phyloP scores from a whole-genome alignment of 2,888 invertebrate genomes.

The Leptinotarsa tumamoca region DNA sequence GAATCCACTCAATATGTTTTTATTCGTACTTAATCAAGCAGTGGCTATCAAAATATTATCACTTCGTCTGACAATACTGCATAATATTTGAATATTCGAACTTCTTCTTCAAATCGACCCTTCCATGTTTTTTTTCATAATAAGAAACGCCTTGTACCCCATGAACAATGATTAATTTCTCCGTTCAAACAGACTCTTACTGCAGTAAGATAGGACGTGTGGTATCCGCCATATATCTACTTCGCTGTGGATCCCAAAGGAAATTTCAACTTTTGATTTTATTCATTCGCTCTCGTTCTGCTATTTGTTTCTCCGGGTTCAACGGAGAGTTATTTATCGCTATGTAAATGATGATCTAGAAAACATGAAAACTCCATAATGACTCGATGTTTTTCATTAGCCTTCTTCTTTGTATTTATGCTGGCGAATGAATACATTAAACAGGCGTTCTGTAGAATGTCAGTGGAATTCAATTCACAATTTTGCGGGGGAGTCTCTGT shows the following conservation, averaged over 20 bases:
- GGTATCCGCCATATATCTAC: conserved; percentile 2
- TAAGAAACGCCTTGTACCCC: neutral
- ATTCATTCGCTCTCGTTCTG: conserved; percentile 1
- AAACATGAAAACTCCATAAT: conserved; percentile 16
- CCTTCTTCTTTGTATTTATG: neutral
- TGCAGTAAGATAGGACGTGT: neutral
- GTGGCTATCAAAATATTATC: too few relatives aligned
- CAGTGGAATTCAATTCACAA: neutral
- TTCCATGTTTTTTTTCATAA: neutral
- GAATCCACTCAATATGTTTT: too few relatives aligned
- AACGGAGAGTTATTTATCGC: conserved; percentile 9
- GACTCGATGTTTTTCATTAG: conserved; percentile 17
- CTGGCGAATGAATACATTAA: conserved; percentile 3
- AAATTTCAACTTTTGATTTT: conserved; percentile 18
- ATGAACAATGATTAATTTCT: neutral
- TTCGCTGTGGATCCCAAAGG: conserved; percentile 8
- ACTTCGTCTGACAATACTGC: too few relatives aligned
- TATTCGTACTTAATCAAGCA: too few relatives aligned
- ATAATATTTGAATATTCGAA: too few relatives aligned
- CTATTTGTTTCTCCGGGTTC: conserved; percentile 11
- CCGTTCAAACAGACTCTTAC: neutral
- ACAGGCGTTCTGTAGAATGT: neutral
- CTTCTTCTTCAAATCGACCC: neutral
- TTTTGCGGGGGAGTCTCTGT: neutral
- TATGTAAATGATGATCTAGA: conserved; percentile 7